Conservation (phyloP, 2,888 invertebrate species). For the Phaonia tiefii region DNA sequence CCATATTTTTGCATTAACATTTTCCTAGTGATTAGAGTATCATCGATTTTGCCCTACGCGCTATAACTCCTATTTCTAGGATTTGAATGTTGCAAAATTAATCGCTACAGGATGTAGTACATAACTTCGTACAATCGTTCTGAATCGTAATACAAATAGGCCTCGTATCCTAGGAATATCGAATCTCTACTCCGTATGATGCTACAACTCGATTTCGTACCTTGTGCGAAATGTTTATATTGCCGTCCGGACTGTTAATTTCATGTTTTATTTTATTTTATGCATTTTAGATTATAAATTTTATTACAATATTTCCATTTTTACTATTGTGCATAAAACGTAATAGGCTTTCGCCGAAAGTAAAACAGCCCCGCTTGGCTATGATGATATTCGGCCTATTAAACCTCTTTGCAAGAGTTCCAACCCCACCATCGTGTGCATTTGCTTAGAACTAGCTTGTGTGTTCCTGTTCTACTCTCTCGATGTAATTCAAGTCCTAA, state of each 20-base stretch:
- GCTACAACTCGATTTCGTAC: too few relatives aligned
- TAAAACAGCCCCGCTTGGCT: conserved; percentile 58
- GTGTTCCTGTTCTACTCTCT: conserved; percentile 15
- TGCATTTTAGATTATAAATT: conserved; percentile 67
- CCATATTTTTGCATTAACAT: too few relatives aligned
- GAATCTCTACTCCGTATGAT: too few relatives aligned
- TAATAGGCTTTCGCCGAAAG: conserved; percentile 63
- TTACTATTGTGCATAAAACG: conserved; percentile 64
- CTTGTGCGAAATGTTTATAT: too few relatives aligned
- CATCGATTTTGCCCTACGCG: too few relatives aligned
- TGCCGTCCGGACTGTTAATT: conserved; percentile 51
- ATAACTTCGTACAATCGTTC: too few relatives aligned
- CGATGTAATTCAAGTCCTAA: conserved; percentile 31
- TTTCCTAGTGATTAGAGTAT: too few relatives aligned
- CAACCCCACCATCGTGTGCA: not conserved
- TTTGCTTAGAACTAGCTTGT: not conserved
- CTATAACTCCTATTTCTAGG: too few relatives aligned
- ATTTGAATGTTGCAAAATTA: too few relatives aligned
- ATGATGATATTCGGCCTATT: conserved; percentile 66
- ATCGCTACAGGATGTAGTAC: too few relatives aligned
- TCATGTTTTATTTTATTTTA: conserved; percentile 67
- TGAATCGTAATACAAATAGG: too few relatives aligned
- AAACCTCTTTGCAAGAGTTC: conserved; percentile 47
- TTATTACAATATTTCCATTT: conserved; percentile 64
- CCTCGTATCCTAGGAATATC: too few relatives aligned